Base-by-base conservation (phyloP, 92 coral and sea anemone species). In the Palythoa heliodiscus region DNA sequence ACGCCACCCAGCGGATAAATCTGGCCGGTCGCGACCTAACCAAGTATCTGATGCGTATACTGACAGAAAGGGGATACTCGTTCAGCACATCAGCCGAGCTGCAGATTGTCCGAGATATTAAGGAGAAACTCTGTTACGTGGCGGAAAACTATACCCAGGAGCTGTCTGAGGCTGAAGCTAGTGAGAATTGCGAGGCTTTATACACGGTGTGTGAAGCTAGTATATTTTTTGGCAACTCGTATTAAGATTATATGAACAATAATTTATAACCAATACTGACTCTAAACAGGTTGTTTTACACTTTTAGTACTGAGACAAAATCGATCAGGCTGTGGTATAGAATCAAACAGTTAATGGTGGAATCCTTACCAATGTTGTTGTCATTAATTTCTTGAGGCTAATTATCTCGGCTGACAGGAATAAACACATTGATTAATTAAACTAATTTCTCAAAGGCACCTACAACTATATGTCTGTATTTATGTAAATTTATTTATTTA, bases 11-110 rank as follows among this genome's bases (percentile, higher is more conserved):
- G 87, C 87, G 97, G 73, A 90, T 95, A 84, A 81, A 96, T 87
- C 86, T 96, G 25, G 99, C 99, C 0, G 99, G 99, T 22, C 88
- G 93, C 82, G 98, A 95, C 87, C 92, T 96, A 35, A 93, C 98
- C 63, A 76, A 71, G 37, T 89, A 89, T 58, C 76, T 96, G 88
- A 90, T 87, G 86, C 90, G 99, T 70, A 87, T 96, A 84, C 80
- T 96, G 40, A 89, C 82, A 17, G 99, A 96, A 58, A 81, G 98
- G 75, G 99, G 99, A 11, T 93, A 91, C 88, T 95, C 98, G 15
- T 92, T 96, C 83, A 85, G 90, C 82, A 92, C 97, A 40, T 84
- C 95, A 43, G 99, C 99, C 23, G 99, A 96, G 85, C 92, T 86
- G 60, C 95, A 96, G 82, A 91, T 96, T 43, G 89, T 91, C n/a